These are phyloP conservation scores for Mesitornis unicolor DNA, from an alignment of 2,113 vertebrate species.

Conservation along the genomic window DNA sequence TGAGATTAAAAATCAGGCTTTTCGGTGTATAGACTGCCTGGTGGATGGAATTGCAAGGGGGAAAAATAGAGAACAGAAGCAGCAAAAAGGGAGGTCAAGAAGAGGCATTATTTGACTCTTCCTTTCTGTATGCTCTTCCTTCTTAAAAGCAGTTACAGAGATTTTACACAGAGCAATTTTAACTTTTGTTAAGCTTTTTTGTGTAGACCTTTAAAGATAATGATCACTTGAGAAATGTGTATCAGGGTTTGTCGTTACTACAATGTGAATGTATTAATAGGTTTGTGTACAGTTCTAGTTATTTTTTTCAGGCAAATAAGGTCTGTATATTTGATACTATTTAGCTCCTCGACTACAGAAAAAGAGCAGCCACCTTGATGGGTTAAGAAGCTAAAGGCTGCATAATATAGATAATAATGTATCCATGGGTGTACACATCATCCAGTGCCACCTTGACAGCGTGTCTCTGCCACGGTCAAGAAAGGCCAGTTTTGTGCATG, in stretches of 20 bases:
- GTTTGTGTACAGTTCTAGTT: background rate
- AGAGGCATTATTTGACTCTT: background rate
- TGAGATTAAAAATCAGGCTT: background rate
- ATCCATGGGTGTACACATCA: background rate
- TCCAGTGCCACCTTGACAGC: background rate
- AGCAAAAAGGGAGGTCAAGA: background rate
- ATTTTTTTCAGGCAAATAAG: background rate
- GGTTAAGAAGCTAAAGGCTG: background rate
- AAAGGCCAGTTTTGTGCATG: background rate
- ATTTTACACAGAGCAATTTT: background rate
- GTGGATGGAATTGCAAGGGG: background rate
- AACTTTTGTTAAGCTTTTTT: background rate
- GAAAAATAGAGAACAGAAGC: background rate
- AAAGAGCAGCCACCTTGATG: background rate
- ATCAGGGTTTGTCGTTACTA: background rate
- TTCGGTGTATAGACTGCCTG: background rate
- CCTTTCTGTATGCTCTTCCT: background rate
- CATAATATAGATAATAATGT: background rate
- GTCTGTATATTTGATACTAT: background rate
- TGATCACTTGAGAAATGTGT: accelerated
- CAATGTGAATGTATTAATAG: accelerated
- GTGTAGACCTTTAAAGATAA: background rate
- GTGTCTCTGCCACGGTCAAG: background rate
- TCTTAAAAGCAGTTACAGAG: background rate
- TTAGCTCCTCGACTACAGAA: background rate